A percentile compares a stretch with the other conserved stretches of the same genome.
These are phyloP conservation scores for Lerema accius DNA, from an alignment of 1,140 invertebrate species.

Conservation along the genomic window DNA sequence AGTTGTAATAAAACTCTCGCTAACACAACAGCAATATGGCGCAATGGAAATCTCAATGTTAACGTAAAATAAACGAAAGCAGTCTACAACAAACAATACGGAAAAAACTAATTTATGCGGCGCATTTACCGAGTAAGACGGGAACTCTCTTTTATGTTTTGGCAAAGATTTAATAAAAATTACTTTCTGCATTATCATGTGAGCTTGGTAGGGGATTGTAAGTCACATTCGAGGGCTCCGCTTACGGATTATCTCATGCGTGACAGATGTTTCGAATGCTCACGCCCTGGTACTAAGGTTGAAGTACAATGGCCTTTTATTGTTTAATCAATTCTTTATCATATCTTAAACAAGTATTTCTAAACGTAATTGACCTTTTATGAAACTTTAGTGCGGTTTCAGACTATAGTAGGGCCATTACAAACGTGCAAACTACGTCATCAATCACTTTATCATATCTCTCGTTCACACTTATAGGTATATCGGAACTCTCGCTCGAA, in stretches of 20 bases:
- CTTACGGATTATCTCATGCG: conserved; percentile 72
- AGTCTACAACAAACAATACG: conserved; percentile 75
- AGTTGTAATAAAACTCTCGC: conserved; percentile 45
- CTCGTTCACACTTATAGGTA: too few species aligned
- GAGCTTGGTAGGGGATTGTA: conserved; percentile 62
- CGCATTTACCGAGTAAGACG: conserved; percentile 65
- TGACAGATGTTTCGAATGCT: conserved; percentile 62
- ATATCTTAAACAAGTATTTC: too few species aligned
- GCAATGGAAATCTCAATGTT: conserved; percentile 75
- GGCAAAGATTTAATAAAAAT: conserved; percentile 80
- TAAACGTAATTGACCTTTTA: too few species aligned
- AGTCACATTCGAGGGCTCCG: conserved; percentile 62
- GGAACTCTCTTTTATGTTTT: conserved; percentile 79
- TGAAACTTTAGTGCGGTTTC: too few species aligned
- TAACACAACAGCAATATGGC: conserved; percentile 45
- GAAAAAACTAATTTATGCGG: conserved; percentile 79
- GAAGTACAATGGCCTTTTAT: conserved; percentile 35
- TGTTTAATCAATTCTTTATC: too few species aligned
- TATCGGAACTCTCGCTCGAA: too few species aligned
- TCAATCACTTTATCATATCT: too few species aligned
- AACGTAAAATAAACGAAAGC: conserved; percentile 74
- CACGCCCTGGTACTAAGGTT: conserved; percentile 47
- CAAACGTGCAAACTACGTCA: too few species aligned
- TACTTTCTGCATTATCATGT: conserved; percentile 77
- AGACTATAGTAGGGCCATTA: too few species aligned